phyloP scores from a whole-genome alignment of 1,140 invertebrate genomes.

The Lethrus apterus region DNA sequence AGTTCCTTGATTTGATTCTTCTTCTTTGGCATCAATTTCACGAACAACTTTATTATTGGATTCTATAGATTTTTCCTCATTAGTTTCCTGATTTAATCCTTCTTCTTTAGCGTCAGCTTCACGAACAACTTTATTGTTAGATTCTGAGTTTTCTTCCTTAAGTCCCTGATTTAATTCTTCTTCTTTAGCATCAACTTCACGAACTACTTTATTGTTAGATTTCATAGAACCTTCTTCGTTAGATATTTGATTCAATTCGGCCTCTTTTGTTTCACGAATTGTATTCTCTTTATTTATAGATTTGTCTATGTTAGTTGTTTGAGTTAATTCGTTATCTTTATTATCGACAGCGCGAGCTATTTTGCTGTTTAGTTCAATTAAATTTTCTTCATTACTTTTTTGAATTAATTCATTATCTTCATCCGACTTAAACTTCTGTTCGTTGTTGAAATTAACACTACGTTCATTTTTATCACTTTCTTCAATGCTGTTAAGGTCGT shows the following conservation, averaged over 20 bases:
- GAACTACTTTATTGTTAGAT: too few species aligned
- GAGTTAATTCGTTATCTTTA: background rate
- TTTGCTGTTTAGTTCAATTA: background rate
- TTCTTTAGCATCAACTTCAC: too few species aligned
- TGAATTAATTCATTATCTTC: background rate
- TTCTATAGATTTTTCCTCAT: background rate
- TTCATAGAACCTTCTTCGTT: background rate
- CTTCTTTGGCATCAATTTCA: background rate
- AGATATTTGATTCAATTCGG: background rate
- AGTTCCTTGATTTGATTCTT: background rate
- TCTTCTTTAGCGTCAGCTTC: background rate
- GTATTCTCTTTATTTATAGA: too few species aligned
- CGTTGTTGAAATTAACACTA: background rate
- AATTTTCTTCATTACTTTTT: slow-evolving; percentile 3
- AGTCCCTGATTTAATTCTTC: too few species aligned
- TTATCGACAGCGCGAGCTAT: background rate
- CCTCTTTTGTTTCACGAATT: background rate
- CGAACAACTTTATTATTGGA: background rate
- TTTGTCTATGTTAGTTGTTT: background rate
- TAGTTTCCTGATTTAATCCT: background rate
- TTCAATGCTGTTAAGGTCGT: too few species aligned
- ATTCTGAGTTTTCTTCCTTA: too few species aligned
- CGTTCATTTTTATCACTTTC: background rate
- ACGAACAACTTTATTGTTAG: too few species aligned
- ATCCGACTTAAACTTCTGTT: background rate